phyloP scores from a whole-genome alignment of 2,888 invertebrate species.

The Tetanocera ferruginea region DNA sequence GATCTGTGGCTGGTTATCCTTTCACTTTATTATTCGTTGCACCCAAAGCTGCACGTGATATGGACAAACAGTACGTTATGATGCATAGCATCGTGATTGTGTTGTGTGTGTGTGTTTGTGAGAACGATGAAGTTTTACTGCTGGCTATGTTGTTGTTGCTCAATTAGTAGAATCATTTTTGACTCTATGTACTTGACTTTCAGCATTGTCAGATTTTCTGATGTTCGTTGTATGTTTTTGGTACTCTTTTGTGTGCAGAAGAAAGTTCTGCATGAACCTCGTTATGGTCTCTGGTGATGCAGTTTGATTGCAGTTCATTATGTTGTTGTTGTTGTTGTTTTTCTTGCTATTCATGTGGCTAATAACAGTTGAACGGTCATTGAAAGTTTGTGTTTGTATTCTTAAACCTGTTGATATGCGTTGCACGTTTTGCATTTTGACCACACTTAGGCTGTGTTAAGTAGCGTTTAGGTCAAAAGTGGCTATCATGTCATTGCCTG shows the following conservation, averaged over 20 bases:
- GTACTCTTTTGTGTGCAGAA: not conserved
- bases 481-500: too few species aligned
- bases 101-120: conserved; percentile 33
- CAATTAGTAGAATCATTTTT: conserved; percentile 45
- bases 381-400: not conserved
- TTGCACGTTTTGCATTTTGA: too few species aligned
- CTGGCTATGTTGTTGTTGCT: conserved; percentile 38
- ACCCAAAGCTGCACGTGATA: not conserved
- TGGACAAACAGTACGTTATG: not conserved
- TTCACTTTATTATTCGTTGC: conserved; percentile 52
- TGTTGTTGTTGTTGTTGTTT: not conserved
- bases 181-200: conserved; percentile 33
- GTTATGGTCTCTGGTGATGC: too few species aligned
- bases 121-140: conserved; percentile 12
- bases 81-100: not conserved
- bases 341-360: not conserved
- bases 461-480: too few species aligned
- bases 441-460: too few species aligned
- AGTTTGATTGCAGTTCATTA: too few species aligned
- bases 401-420: not conserved
- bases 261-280: too few species aligned
- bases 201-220: conserved; percentile 12
- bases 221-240: not conserved
- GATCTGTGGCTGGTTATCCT: conserved; percentile 65
- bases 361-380: not conserved